A percentile compares a stretch with the other conserved stretches of the same genome.
phyloP scores from a whole-genome alignment of 1,140 invertebrate genomes.

The Acyrthosiphon pisum region DNA sequence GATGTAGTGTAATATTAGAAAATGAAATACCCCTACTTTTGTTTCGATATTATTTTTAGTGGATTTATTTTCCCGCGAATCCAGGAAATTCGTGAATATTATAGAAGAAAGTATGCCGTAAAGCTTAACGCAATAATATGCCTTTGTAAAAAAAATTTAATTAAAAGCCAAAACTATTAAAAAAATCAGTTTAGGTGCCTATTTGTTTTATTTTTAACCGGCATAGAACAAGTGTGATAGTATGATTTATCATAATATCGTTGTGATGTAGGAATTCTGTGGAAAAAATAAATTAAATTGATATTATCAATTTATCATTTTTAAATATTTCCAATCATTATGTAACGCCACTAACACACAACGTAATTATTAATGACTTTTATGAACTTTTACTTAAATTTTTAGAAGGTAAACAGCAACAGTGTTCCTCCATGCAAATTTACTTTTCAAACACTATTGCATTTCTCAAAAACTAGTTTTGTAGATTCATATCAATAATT shows the following conservation, averaged over 20 bases:
- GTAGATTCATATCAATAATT: conserved; percentile 34
- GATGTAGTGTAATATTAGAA: neutral
- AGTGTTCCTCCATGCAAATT: neutral
- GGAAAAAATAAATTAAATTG: neutral
- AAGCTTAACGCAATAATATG: neutral
- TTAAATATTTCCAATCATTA: neutral
- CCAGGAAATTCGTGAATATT: neutral
- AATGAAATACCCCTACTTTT: neutral
- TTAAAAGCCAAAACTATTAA: neutral
- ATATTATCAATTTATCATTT: conserved; percentile 21
- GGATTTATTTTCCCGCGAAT: neutral
- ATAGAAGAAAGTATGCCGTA: neutral
- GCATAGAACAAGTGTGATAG: neutral
- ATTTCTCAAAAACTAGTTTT: conserved; percentile 33
- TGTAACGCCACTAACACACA: neutral
- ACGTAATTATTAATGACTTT: neutral
- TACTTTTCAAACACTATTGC: conserved; percentile 36
- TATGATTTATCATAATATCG: neutral
- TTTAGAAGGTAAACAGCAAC: conserved; percentile 31
- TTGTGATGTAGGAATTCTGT: neutral
- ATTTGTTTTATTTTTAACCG: neutral
- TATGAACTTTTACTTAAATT: conserved; percentile 33
- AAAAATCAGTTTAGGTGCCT: neutral
- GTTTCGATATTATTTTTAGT: neutral
- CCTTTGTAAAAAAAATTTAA: neutral